Evolutionary conservation across 2,113 vertebrate genomes (phyloP).

Genomic region (Nymphicus hollandicus): DNA sequence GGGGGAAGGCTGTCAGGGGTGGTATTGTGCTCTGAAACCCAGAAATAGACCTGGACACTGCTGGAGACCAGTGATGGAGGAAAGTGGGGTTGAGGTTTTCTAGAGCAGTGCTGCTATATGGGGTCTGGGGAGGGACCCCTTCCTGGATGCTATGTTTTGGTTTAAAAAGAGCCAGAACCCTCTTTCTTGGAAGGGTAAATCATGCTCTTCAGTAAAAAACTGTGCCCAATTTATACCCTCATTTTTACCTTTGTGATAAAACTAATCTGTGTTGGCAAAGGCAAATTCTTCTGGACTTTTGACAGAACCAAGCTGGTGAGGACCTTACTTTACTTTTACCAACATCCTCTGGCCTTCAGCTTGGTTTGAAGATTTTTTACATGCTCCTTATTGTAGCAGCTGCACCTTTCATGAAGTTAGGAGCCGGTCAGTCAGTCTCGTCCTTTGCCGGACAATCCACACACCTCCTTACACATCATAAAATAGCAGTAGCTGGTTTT

Average conservation of each 20-base stretch:
- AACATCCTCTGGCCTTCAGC: not conserved
- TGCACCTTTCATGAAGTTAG: not conserved
- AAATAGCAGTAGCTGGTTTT: not conserved
- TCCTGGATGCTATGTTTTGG: not conserved
- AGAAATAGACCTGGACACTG: not conserved
- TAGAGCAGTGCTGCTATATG: not conserved
- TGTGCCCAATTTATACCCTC: not conserved
- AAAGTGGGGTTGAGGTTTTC: not conserved
- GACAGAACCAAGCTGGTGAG: not conserved
- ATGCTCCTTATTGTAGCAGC: not conserved
- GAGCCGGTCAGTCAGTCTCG: not conserved
- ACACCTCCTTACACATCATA: not conserved
- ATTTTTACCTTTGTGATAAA: not conserved
- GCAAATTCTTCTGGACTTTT: not conserved
- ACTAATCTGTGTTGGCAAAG: not conserved
- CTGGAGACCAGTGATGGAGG: not conserved
- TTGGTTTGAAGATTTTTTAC: not conserved
- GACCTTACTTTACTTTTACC: not conserved
- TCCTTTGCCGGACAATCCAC: not conserved
- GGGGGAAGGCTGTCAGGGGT: fast-evolving
- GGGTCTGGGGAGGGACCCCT: not conserved
- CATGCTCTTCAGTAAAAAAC: not conserved
- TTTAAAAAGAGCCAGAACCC: not conserved
- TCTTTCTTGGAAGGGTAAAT: not conserved
- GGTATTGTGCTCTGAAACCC: not conserved